phyloP scores from a whole-genome alignment of 2,797 vertebrate genomes.

The Cossypha dichroa region DNA sequence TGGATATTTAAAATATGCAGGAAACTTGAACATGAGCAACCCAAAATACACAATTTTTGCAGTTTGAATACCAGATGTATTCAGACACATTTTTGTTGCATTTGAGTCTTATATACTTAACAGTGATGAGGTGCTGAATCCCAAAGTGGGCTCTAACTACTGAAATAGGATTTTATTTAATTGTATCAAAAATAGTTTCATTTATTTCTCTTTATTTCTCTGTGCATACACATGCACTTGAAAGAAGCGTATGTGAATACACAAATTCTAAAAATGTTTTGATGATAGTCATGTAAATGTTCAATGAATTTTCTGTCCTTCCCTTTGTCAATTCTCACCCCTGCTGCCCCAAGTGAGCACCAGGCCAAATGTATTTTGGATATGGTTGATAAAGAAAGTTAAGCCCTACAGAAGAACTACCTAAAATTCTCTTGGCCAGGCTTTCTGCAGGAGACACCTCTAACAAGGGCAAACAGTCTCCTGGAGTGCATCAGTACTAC shows the following conservation, averaged over 20 bases:
- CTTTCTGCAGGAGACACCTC: not conserved
- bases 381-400: not conserved
- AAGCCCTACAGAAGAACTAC: not conserved
- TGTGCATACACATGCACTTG: not conserved
- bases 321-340: not conserved
- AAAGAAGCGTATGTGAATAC: not conserved
- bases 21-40: not conserved
- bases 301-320: not conserved
- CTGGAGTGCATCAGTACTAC: not conserved
- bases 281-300: not conserved
- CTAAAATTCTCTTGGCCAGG: not conserved
- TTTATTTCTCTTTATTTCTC: not conserved
- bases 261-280: not conserved
- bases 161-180: not conserved
- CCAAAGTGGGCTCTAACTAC: not conserved
- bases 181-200: not conserved
- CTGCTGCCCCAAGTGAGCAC: rapidly evolving
- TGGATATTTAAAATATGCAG: not conserved
- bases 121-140: not conserved
- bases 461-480: not conserved
- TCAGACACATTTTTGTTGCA: not conserved
- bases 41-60: not conserved
- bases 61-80: not conserved
- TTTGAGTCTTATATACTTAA: not conserved
- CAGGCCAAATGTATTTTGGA: not conserved